Base-by-base conservation (phyloP, 2,113 vertebrate species). In the Camelus bactrianus region DNA sequence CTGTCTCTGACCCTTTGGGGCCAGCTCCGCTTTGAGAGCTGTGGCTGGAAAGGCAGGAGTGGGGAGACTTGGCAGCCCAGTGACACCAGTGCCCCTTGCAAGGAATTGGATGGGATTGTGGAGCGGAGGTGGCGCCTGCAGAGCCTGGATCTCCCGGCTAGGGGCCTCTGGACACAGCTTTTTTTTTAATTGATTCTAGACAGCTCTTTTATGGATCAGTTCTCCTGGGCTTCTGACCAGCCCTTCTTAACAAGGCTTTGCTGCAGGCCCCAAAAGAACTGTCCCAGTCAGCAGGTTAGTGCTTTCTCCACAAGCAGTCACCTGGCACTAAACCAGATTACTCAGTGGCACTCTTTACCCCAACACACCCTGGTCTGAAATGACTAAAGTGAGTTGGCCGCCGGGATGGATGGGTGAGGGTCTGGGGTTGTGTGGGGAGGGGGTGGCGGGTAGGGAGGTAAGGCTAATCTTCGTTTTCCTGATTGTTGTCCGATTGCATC, bases 141-240 rank as follows among this genome's bases (percentile, higher is more conserved):
- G 92, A 64, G 70, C 50, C 32, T 38, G 14, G 64, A 81, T 50
- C 24, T 92, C 48, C 88, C 42, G 90, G 48, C 88, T 42, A 67
- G 91, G 73, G 35, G 81, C 76, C 80, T 77, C 76, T 50, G 90
- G 80, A 91, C 65, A 54, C 46, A 48, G 92, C 89, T 67, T 77
- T 65, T 83, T 30, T 85, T 75, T 30, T 64, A 20, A 32, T 87
- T 91, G 48, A 86, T 94, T 93, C 89, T 86, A 56, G 77, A 84
- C 60, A 89, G 73, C 19, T 62, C 67, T 65, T 93, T 82, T 82
- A 26, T 92, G 93, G 89, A 58, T 93, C 73, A 60, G 35, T 65
- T 93, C 77, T 92, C 42, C 77, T 69, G 85, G 96, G 73, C 73
- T 64, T 65, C 72, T 64, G 90, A 52, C n/a, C 64, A 76, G 67